Percentiles rank a stretch among this genome's conserved stretches.
These are phyloP conservation scores for Oncorhynchus clarkii DNA, from an alignment of 2,113 vertebrate genomes.

Conservation along the genomic window DNA sequence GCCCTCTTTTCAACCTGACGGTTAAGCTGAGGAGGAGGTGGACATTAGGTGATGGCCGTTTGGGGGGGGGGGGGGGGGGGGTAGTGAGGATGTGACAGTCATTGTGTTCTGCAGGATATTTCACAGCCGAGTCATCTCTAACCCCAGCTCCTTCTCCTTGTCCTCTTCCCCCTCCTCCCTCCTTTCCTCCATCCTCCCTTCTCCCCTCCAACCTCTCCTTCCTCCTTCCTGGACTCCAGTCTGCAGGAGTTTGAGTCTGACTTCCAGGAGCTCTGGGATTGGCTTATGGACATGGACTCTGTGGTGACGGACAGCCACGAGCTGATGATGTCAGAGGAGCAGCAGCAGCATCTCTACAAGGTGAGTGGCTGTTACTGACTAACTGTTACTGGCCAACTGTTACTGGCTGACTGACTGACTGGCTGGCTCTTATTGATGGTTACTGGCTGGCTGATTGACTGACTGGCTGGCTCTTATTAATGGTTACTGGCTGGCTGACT, in stretches of 20 bases:
- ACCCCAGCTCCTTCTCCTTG: not conserved
- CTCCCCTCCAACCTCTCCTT: not conserved
- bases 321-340: slow-evolving; percentile 98
- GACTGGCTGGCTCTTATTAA: too few species aligned
- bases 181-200: too few species aligned
- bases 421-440: too few species aligned
- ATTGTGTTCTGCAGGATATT: not conserved
- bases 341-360: slow-evolving; percentile 95
- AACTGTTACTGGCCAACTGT: not conserved
- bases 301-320: slow-evolving; percentile 93
- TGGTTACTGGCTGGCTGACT: too few species aligned
- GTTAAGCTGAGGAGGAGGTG: too few species aligned
- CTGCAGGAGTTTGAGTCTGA: slow-evolving; percentile 94
- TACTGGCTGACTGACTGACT: not conserved
- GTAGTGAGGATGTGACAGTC: too few species aligned
- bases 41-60: too few species aligned
- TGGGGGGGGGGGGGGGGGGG: too few species aligned
- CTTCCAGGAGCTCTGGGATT: slow-evolving; percentile 97
- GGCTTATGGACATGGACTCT: slow-evolving; percentile 98
- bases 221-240: slow-evolving; percentile 60
- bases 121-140: not conserved
- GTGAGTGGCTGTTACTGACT: slow-evolving; percentile 60
- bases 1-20: too few species aligned
- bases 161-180: too few species aligned
- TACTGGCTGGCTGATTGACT: too few species aligned